Percentiles rank a stretch among this genome's conserved stretches.
phyloP scores from a whole-genome alignment of 2,888 invertebrate species.

The Pachymerium ferrugineum region DNA sequence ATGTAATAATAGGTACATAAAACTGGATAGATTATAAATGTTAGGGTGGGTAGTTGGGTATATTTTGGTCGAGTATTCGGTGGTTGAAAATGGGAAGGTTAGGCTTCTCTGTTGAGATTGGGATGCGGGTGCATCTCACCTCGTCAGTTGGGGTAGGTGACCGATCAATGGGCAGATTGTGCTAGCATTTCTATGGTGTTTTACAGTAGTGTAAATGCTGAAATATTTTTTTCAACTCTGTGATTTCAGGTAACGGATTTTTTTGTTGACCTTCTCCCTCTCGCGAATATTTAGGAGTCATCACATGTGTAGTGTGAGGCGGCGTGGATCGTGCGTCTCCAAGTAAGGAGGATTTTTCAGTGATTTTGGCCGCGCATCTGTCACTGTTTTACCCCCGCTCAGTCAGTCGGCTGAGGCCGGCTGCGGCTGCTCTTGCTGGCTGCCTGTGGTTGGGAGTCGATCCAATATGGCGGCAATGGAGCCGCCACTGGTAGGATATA shows the following conservation, averaged over 20 bases:
- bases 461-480: constrained; percentile 27
- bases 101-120: constrained; percentile 24
- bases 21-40: not conserved
- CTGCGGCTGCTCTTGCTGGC: constrained; percentile 28
- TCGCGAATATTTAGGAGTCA: not conserved
- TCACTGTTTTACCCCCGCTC: constrained; percentile 1
- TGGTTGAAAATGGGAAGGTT: not conserved
- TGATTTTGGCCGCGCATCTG: not conserved
- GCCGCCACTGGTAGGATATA: constrained; percentile 8
- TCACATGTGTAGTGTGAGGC: constrained; percentile 18
- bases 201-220: not conserved
- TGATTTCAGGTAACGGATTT: constrained; percentile 27
- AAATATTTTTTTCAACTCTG: too few relatives aligned
- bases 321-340: not conserved
- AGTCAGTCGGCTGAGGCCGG: constrained; percentile 9
- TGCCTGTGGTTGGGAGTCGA: constrained; percentile 27
- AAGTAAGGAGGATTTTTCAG: not conserved
- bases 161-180: constrained; percentile 22
- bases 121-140: constrained; percentile 27
- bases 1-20: not conserved
- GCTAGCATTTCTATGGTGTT: not conserved
- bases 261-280: not conserved
- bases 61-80: not conserved
- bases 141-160: constrained; percentile 16
- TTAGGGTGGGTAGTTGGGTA: not conserved